Base-by-base conservation (phyloP, 2,113 vertebrate genomes). In the Mohoua ochrocephala region DNA sequence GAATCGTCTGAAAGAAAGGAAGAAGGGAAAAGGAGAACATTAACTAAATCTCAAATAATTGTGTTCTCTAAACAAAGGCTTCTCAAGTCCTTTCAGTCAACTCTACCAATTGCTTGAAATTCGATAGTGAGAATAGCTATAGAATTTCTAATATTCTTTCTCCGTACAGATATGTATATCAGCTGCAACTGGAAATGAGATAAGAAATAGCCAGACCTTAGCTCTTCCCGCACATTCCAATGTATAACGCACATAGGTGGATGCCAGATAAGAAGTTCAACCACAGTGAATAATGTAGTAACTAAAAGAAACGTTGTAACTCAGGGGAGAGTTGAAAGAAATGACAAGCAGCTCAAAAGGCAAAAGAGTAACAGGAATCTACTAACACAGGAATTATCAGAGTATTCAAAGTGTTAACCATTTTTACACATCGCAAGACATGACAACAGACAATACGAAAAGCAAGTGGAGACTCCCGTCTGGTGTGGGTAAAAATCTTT, bases 1-100 rank as follows among this genome's bases (percentile, higher is more conserved):
- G 98, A 97, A 98, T 96, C 74, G 87, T 98, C 98, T 98, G 97
- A 88, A 98, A 98, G 89, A 97, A 96, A 77, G 44, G 70, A 89
- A 73, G 57, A 80, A 89, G 95, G 24, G 91, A 96, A 84, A 84
- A 95, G 47, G 92, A 96, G 23, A 90, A 87, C 52, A 53, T 97
- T 95, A 98, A 84, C 87, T 88, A 49, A 92, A 53, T 53, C 26
- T 59, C 49, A 74, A 73, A 79, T 76, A 76, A 75, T 8, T 52
- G 18, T 47, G n/a, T 22, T 83, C 23, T 84, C 56, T 68, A 53
- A 83, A 68, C 18, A 41, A 82, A 77, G 39, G 35, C 7, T 83
- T 89, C 63, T 82, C 8, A 31, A 71, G 37, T 52, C 44, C 65
- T 83, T 91, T 78, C 69, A 84, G n/a, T 71, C 44, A 78, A 42